A percentile compares a stretch with the other conserved stretches of the same genome.
Conservation (phyloP, 1,140 invertebrate species). For the Aphelinus certus region DNA sequence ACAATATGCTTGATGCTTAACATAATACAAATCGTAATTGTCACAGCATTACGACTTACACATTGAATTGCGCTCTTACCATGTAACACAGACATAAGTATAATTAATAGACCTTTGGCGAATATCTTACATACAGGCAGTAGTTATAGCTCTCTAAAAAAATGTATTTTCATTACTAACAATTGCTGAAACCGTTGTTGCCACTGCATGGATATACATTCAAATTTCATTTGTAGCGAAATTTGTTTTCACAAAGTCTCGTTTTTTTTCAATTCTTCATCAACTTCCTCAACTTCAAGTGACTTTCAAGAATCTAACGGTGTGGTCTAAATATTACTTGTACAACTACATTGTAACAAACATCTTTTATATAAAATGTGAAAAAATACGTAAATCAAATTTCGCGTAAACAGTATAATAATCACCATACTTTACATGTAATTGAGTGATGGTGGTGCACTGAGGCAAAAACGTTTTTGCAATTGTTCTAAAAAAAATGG, state of each 20-base stretch:
- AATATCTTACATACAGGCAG: conserved; percentile 31
- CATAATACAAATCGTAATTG: conserved; percentile 21
- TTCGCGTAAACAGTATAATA: not conserved
- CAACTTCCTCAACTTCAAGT: too few relatives aligned
- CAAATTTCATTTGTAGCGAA: not conserved
- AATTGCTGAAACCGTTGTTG: conserved; percentile 9
- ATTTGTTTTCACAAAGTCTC: not conserved
- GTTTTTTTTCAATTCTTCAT: too few relatives aligned
- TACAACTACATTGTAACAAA: too few relatives aligned
- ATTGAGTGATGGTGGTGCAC: too few relatives aligned
- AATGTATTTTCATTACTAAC: not conserved
- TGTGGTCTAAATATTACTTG: too few relatives aligned
- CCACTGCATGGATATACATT: not conserved
- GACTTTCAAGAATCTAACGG: too few relatives aligned
- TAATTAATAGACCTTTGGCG: conserved; percentile 28
- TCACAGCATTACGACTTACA: conserved; percentile 16
- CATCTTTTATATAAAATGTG: too few relatives aligned
- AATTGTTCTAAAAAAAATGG: conserved; percentile 3
- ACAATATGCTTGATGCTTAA: conserved; percentile 51
- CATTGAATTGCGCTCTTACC: conserved; percentile 9
- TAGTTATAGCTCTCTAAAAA: not conserved
- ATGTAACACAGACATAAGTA: conserved; percentile 17
- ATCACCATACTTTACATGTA: not conserved
- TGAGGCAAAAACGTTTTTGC: conserved; percentile 18
- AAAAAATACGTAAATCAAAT: not conserved